phyloP scores from a whole-genome alignment of 2,888 invertebrate species.

The Hipparchia semele region DNA sequence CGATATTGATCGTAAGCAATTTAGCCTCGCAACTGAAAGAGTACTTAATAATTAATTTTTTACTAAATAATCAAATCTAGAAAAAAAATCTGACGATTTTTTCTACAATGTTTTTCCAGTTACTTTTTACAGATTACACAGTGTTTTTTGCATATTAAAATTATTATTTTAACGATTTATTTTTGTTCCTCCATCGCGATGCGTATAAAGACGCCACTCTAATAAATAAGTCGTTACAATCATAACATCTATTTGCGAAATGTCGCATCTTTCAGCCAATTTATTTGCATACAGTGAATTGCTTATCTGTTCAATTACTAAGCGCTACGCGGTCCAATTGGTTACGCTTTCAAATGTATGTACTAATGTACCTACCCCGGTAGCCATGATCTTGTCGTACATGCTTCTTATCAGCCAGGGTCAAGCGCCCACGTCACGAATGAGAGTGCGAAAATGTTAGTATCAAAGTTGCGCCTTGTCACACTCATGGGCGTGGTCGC shows the following conservation, averaged over 20 bases:
- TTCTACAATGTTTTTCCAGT: too few species aligned
- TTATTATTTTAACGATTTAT: not conserved
- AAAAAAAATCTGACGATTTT: too few species aligned
- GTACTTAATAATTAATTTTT: not conserved
- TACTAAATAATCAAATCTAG: too few species aligned
- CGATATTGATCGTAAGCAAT: not conserved
- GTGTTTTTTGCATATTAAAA: too few species aligned
- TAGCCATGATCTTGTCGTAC: slow-evolving; percentile 57
- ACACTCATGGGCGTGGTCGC: slow-evolving; percentile 24
- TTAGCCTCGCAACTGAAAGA: not conserved
- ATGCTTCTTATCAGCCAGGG: slow-evolving; percentile 50
- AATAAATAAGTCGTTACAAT: not conserved
- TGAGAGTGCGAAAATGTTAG: slow-evolving; percentile 41
- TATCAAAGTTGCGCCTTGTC: slow-evolving; percentile 22
- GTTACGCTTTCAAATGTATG: not conserved
- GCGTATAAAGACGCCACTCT: not conserved
- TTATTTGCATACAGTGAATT: slow-evolving; percentile 1
- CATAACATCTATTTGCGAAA: slow-evolving; percentile 2
- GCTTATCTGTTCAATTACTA: slow-evolving; percentile 6
- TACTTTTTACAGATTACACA: too few species aligned
- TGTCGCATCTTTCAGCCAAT: not conserved
- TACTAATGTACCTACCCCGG: slow-evolving; percentile 17
- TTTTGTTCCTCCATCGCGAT: not conserved
- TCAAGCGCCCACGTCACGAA: slow-evolving; percentile 49
- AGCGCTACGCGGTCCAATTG: not conserved